A percentile compares a stretch with the other conserved stretches of the same genome.
Evolutionary conservation across 1,140 invertebrate genomes (phyloP).

Genomic region (Rhynchophorus ferrugineus): DNA sequence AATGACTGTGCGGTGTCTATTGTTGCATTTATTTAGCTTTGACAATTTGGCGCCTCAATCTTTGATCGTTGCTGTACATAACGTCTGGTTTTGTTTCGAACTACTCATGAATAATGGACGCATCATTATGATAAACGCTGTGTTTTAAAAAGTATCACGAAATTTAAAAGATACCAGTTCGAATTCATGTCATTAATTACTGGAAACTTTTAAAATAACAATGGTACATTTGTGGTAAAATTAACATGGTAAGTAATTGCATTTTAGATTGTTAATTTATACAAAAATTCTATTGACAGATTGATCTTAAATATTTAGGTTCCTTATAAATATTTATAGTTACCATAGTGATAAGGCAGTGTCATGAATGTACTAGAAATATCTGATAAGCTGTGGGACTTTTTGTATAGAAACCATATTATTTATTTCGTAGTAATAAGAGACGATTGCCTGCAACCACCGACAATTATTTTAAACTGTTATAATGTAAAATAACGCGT

Average conservation of each 20-base stretch:
- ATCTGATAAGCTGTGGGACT: not conserved
- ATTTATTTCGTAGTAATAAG: not conserved
- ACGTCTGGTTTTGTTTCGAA: too few species aligned
- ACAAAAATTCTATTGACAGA: too few species aligned
- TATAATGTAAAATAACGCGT: not conserved
- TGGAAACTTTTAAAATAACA: too few species aligned
- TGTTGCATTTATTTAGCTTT: not conserved
- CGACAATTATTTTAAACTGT: not conserved
- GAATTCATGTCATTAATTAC: too few species aligned
- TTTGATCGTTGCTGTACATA: not conserved
- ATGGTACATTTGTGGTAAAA: too few species aligned
- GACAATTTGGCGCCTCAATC: not conserved
- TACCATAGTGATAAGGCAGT: not conserved
- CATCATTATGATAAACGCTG: too few species aligned
- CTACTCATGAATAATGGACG: too few species aligned
- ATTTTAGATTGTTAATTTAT: too few species aligned
- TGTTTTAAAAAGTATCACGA: too few species aligned
- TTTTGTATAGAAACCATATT: not conserved
- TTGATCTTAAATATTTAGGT: too few species aligned
- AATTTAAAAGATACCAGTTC: too few species aligned
- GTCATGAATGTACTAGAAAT: not conserved
- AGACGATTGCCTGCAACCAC: not conserved
- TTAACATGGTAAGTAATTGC: too few species aligned
- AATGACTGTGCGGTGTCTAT: conserved; percentile 2
- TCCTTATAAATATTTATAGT: not conserved